Base-by-base conservation (phyloP, 2,888 invertebrate genomes). In the Tenthredo distinguenda region DNA sequence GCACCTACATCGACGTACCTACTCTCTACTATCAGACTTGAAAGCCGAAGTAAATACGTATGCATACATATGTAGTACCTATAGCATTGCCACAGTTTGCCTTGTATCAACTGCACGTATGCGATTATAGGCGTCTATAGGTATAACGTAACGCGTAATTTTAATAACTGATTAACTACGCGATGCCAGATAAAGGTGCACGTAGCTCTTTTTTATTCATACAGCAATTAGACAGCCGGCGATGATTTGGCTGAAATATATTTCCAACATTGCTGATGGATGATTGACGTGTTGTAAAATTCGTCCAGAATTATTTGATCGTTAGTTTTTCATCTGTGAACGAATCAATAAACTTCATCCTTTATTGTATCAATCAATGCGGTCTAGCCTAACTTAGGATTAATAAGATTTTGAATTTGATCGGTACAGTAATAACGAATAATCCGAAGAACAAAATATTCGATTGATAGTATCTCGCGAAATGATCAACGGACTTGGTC, bases 131-230 rank as follows among this genome's bases (percentile, higher is more conserved):
- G 21, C 12, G 5, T 18, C 68, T 34, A 18, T 7, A 34, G 31
- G 34, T 12, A 26, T 18, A 77, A 55, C n/a, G 55, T 7, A 31
- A 77, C 43, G 34, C 26, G 18, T 55, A 31, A 77, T 55, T 55
- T 31, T 50, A 31, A 77, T 47, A 26, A 43, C 37, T 62, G 62
- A 81, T 81, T 81, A 81, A 26, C 26, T 58, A 40, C n/a, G 40
- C 37, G 40, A n/a, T 34, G 15, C 43, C 12, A 43, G 43, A 43
- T 55, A n/a, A 26, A 74, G 31, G 31, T 55, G 40, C 77, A 34
- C 55, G 3, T 26, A 31, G 31, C 1, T 74, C 18, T 43, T n/a
- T n/a, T n/a, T 68, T 18, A 68, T 68, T 68, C 10, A 31, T 26
- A 26, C 34, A 15, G 31, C n/a, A 34, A 77, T 55, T 77, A 77